Conservation (phyloP, 2,888 invertebrate genomes). For the Dynastes grantii region DNA sequence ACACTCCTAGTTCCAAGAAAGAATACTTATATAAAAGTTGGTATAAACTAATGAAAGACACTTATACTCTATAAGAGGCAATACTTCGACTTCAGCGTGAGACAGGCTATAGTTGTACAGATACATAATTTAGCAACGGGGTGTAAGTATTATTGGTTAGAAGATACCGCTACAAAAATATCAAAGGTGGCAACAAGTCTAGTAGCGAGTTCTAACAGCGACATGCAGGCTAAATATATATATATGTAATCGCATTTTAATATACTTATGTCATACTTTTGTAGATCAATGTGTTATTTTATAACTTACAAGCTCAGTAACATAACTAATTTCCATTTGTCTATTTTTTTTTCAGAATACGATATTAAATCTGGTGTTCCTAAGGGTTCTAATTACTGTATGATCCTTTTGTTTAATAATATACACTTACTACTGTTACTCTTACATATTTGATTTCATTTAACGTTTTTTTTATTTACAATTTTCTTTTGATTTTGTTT, state of each 20-base stretch:
- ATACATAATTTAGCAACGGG: no score
- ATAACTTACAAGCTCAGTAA: slow-evolving; percentile 38
- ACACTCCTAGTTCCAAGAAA: no score
- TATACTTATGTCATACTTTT: slow-evolving; percentile 38
- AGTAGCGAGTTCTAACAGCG: no score
- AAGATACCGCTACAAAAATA: no score
- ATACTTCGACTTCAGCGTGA: no score
- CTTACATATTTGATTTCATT: slow-evolving; percentile 31
- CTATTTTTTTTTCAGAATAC: slow-evolving; percentile 52
- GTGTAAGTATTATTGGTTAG: no score
- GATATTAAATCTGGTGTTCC: slow-evolving; percentile 52
- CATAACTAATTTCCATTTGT: slow-evolving; percentile 49
- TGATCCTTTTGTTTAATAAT: slow-evolving; percentile 50
- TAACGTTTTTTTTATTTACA: slow-evolving; percentile 4
- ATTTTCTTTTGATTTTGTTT: slow-evolving; percentile 4
- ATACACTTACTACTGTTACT: slow-evolving; percentile 34
- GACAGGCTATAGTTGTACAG: no score
- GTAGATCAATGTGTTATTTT: slow-evolving; percentile 50
- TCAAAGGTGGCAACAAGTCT: no score
- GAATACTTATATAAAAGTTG: no score
- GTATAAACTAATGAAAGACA: no score
- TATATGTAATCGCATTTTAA: not conserved
- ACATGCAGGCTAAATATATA: no score
- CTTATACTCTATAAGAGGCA: no score
- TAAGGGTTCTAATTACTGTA: slow-evolving; percentile 51